These are phyloP conservation scores for Caenorhabditis doughertyi DNA, from an alignment of 2,888 invertebrate genomes.

Conservation along the genomic window DNA sequence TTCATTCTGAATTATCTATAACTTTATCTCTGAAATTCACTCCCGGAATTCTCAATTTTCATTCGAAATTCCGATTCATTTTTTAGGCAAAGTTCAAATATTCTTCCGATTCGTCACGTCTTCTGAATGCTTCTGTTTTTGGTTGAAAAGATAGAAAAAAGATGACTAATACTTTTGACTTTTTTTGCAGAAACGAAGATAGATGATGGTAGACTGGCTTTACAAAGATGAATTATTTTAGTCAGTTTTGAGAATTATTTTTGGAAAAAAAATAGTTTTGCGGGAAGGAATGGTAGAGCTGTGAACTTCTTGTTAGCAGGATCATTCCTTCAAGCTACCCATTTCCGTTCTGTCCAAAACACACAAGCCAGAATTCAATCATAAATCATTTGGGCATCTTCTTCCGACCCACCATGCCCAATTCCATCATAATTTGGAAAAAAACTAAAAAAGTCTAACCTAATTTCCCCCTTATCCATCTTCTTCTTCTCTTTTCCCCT, in stretches of 20 bases:
- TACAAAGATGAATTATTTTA: too few species aligned
- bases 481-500: background rate
- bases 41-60: background rate
- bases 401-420: background rate
- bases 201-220: background rate
- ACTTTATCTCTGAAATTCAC: background rate
- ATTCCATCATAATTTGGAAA: background rate
- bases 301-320: too few species aligned
- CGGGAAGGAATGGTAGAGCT: too few species aligned
- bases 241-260: background rate
- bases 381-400: slow-evolving; percentile 1
- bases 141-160: background rate
- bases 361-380: background rate
- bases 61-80: slow-evolving; percentile 6
- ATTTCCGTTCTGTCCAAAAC: background rate
- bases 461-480: background rate
- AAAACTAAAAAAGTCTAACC: slow-evolving; percentile 1
- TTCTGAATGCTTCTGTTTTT: background rate
- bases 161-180: background rate
- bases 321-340: background rate
- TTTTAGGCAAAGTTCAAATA: slow-evolving; percentile 1
- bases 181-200: too few species aligned
- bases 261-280: too few species aligned
- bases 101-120: background rate
- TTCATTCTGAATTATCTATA: slow-evolving; percentile 1